Conservation (phyloP, 2,797 vertebrate species). For the Graptemys geographica region DNA sequence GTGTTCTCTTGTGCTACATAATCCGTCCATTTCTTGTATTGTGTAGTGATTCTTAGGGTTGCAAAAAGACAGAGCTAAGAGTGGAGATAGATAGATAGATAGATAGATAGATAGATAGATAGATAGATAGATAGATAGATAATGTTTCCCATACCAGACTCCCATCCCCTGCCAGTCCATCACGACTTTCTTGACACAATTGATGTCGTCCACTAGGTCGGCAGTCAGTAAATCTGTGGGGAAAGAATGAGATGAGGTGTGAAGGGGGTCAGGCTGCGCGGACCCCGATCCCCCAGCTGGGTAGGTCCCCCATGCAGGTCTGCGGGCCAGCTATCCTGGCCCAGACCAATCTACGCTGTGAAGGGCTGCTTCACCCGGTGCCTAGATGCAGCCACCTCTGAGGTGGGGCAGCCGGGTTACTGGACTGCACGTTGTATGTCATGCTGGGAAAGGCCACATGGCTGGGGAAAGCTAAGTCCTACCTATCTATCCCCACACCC, state of each 20-base stretch:
- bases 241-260: neutral
- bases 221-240: constrained; percentile 59
- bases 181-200: constrained; percentile 53
- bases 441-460: neutral
- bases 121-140: neutral
- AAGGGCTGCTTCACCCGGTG: neutral
- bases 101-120: no score
- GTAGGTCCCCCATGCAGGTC: neutral
- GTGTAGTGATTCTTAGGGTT: no score
- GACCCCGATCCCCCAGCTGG: neutral
- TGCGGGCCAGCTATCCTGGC: neutral
- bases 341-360: neutral
- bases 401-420: neutral
- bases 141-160: constrained; percentile 56
- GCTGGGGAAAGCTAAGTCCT: neutral
- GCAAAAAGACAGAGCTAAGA: no score
- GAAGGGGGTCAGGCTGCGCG: neutral
- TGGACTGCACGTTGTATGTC: neutral
- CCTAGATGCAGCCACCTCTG: neutral
- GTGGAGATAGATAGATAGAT: neutral
- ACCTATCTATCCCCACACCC: no score
- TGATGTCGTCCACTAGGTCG: constrained; percentile 68
- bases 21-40: neutral
- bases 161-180: constrained; percentile 22
- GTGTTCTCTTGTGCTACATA: neutral